These are phyloP conservation scores for Patella depressa DNA, from an alignment of 2,888 invertebrate genomes.

Conservation along the genomic window DNA sequence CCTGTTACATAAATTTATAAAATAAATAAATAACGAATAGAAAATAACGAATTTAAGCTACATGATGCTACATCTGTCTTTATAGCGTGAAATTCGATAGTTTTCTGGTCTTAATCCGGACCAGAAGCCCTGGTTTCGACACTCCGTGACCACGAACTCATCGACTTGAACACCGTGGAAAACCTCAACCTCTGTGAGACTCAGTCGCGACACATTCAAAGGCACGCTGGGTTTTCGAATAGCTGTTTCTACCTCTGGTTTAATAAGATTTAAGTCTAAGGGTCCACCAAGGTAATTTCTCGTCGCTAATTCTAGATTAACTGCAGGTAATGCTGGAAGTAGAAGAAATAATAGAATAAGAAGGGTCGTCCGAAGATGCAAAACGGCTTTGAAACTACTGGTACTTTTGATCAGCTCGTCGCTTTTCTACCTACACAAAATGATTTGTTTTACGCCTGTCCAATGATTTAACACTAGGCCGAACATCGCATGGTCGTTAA, in stretches of 20 bases:
- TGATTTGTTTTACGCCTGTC: too few species aligned
- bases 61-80: conserved; percentile 61
- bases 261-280: conserved; percentile 53
- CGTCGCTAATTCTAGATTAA: conserved; percentile 65
- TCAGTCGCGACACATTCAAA: conserved; percentile 54
- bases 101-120: conserved; percentile 62
- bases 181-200: conserved; percentile 56
- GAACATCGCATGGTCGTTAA: too few species aligned
- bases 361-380: too few species aligned
- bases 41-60: conserved; percentile 22
- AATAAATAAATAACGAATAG: too few species aligned
- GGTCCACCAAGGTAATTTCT: conserved; percentile 66
- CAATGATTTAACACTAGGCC: too few species aligned
- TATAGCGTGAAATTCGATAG: conserved; percentile 45
- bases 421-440: too few species aligned
- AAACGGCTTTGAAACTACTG: too few species aligned
- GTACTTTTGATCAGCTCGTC: too few species aligned
- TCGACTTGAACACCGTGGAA: conserved; percentile 64
- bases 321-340: conserved; percentile 63
- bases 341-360: not conserved
- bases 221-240: conserved; percentile 53
- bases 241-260: conserved; percentile 53
- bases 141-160: conserved; percentile 65
- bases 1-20: too few species aligned
- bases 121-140: conserved; percentile 62